Percentiles rank a stretch among this genome's conserved stretches.
Conservation (phyloP, 1,140 invertebrate genomes). For the Adelges cooleyi region DNA sequence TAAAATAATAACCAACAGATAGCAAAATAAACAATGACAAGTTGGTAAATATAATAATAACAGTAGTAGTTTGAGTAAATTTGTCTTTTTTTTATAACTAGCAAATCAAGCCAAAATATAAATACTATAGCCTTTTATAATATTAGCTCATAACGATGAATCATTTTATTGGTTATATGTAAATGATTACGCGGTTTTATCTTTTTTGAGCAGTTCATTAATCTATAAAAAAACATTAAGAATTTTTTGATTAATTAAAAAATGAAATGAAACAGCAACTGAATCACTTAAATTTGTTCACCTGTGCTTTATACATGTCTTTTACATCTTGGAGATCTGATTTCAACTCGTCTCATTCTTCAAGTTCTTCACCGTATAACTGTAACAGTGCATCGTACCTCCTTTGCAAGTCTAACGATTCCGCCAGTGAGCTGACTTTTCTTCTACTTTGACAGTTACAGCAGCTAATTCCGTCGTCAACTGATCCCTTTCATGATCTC, state of each 20-base stretch:
- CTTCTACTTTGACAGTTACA: conserved; percentile 59
- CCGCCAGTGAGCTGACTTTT: conserved; percentile 40
- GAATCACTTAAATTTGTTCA: conserved; percentile 34
- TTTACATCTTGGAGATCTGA: conserved; percentile 89
- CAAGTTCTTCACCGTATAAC: conserved; percentile 87
- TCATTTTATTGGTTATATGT: neutral
- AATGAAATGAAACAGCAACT: neutral
- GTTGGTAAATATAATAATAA: neutral
- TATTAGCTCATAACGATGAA: no score
- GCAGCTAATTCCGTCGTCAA: conserved; percentile 63
- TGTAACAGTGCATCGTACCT: conserved; percentile 76
- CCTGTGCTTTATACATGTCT: conserved; percentile 84
- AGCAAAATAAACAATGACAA: neutral
- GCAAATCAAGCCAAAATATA: neutral
- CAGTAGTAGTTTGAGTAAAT: neutral
- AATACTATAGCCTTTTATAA: no score
- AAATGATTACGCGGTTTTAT: conserved; percentile 26
- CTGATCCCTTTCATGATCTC: conserved; percentile 61
- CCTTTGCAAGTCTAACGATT: conserved; percentile 54
- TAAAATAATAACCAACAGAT: neutral
- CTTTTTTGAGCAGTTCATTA: conserved; percentile 53
- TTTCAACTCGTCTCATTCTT: conserved; percentile 76
- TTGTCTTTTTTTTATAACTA: neutral
- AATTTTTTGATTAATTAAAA: neutral
- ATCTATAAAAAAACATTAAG: conserved; percentile 45